Percentiles rank a stretch among this genome's conserved stretches.
phyloP scores from a whole-genome alignment of 2,888 invertebrate genomes.

The Luperina nickerlii region DNA sequence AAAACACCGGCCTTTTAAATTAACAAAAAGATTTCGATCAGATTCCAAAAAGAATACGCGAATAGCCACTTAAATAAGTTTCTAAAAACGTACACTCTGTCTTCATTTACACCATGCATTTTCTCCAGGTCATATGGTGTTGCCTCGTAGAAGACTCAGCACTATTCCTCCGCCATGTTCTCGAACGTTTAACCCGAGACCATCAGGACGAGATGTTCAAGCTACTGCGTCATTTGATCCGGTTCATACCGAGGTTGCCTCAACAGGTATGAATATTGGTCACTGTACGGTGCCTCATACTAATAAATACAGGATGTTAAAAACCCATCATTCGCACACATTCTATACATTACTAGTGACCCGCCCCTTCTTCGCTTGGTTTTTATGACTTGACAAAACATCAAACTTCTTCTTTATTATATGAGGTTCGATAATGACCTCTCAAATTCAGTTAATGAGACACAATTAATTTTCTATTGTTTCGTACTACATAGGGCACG shows the following conservation, averaged over 20 bases:
- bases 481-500: too few relatives aligned
- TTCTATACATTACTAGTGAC: too few relatives aligned
- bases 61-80: not conserved
- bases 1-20: too few relatives aligned
- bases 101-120: not conserved
- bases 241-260: constrained; percentile 97
- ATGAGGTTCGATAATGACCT: not conserved
- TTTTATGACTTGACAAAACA: too few relatives aligned
- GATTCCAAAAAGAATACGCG: too few relatives aligned
- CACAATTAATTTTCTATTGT: too few relatives aligned
- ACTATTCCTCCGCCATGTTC: constrained; percentile 97
- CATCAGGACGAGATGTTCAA: constrained; percentile 99
- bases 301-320: too few relatives aligned
- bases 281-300: not conserved
- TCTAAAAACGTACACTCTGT: not conserved
- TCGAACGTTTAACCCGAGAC: constrained; percentile 98
- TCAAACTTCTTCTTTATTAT: too few relatives aligned
- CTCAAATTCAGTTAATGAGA: too few relatives aligned
- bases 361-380: too few relatives aligned
- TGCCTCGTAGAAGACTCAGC: constrained; percentile 99
- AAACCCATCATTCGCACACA: not conserved
- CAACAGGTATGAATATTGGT: constrained; percentile 91
- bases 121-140: constrained; percentile 96
- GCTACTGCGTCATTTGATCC: constrained; percentile 96
- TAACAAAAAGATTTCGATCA: too few relatives aligned